Evolutionary conservation across 2,888 invertebrate genomes (phyloP), one percentile per base, ranked within the genome.

Genomic region (Tetramorium bicarinatum): DNA sequence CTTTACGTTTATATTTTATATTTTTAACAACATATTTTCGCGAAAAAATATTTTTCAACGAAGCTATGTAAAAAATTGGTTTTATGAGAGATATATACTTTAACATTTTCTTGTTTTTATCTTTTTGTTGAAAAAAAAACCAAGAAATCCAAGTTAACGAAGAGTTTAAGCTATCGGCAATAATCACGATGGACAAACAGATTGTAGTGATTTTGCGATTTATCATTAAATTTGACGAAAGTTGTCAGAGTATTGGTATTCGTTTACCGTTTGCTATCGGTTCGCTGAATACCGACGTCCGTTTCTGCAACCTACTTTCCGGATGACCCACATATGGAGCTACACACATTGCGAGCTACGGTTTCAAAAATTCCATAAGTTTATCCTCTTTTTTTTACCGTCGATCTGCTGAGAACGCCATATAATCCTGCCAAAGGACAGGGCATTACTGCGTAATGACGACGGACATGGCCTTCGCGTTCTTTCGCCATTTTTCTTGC

Each of bases 191-290:
- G 13, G 38, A 52, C 52, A 69, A 47, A 79, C 47, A 15, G 38
- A 61, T 54, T n/a, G 13, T 18, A 69, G n/a, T n/a, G 59, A 79
- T 79, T 67, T 49, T 11, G 47, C 44, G 61, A 29, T 79, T 59
- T 59, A 79, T 61, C 47, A 84, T 80, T 59, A 88, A 91, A 90
- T 89, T 72, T 88, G 84, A 89, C 84, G 71, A 85, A 88, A 81
- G 47, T 80, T 61, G 47, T 38, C 76, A 44, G 9, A 54, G 47
- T 66, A 87, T 84, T 77, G 86, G 41, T 76, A 84, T 84, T 56
- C 83, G 69, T 82, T 86, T 79, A 80, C 71, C 49, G 61, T 77
- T 69, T 71, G 62, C 79, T 80, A 80, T 71, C 77, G 77, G 69
- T 61, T 56, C 49, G 25, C 61, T 72, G 59, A 49, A 71, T 49